Evolutionary conservation across 1,140 invertebrate species (phyloP).

Genomic region (Anadara kagoshimensis): DNA sequence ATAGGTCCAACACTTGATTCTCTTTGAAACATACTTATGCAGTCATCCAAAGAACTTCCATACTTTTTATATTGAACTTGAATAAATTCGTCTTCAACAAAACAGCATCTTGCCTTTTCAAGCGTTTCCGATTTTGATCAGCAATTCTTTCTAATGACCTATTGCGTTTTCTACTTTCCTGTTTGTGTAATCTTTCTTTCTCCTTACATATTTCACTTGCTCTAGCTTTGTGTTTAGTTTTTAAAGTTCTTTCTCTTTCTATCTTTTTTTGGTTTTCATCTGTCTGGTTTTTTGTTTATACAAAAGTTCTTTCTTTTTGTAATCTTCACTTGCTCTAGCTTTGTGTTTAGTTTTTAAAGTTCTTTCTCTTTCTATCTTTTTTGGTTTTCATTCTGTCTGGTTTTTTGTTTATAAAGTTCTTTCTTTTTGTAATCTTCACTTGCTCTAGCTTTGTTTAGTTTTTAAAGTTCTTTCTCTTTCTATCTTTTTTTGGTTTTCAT

Average conservation of each 20-base stretch:
- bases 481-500: background rate
- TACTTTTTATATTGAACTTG: background rate
- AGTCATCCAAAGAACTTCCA: background rate
- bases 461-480: background rate
- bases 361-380: background rate
- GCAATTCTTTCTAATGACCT: background rate
- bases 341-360: background rate
- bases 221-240: background rate
- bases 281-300: background rate
- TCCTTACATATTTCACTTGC: background rate
- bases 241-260: background rate
- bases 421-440: background rate
- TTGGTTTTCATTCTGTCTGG: background rate
- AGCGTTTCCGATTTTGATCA: background rate
- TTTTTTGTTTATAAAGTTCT: background rate
- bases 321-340: background rate
- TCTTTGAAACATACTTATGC: background rate
- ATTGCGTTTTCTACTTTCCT: background rate
- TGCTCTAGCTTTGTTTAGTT: background rate
- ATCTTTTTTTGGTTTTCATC: background rate
- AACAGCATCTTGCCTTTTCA: background rate
- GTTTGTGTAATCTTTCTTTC: slow-evolving; percentile 8
- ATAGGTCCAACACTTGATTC: background rate
- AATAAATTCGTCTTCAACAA: background rate
- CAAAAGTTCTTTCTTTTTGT: background rate